These are phyloP conservation scores for Halcyon badia DNA, from an alignment of 2,797 vertebrate genomes.

Conservation along the genomic window DNA sequence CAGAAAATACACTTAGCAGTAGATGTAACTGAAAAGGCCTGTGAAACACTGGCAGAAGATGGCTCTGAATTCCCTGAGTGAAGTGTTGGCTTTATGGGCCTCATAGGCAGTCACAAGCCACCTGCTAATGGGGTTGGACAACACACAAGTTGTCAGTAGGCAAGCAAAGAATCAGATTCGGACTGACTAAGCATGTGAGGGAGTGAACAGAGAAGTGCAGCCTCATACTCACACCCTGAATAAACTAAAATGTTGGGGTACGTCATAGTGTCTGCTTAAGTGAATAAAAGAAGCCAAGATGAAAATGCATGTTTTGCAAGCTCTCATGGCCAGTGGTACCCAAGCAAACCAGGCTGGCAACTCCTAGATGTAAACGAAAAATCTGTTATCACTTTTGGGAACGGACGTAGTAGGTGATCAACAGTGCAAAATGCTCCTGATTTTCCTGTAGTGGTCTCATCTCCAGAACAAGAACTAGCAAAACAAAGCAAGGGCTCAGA, in stretches of 20 bases:
- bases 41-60: background rate
- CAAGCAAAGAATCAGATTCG: background rate
- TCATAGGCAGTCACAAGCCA: background rate
- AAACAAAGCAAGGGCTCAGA: background rate
- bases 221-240: background rate
- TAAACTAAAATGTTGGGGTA: background rate
- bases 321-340: background rate
- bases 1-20: background rate
- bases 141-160: background rate
- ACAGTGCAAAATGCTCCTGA: background rate
- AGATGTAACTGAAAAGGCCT: accelerated
- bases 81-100: background rate
- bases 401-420: background rate
- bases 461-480: background rate
- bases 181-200: background rate
- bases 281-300: background rate
- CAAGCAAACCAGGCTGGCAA: background rate
- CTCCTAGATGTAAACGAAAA: background rate
- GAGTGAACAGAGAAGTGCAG: background rate
- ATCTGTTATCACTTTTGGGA: background rate
- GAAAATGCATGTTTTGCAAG: background rate
- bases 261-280: background rate
- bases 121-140: background rate
- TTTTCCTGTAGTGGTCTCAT: background rate
- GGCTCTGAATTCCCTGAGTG: background rate